Evolutionary conservation across 2,888 invertebrate species (phyloP).

Genomic region (Drosophila borealis): DNA sequence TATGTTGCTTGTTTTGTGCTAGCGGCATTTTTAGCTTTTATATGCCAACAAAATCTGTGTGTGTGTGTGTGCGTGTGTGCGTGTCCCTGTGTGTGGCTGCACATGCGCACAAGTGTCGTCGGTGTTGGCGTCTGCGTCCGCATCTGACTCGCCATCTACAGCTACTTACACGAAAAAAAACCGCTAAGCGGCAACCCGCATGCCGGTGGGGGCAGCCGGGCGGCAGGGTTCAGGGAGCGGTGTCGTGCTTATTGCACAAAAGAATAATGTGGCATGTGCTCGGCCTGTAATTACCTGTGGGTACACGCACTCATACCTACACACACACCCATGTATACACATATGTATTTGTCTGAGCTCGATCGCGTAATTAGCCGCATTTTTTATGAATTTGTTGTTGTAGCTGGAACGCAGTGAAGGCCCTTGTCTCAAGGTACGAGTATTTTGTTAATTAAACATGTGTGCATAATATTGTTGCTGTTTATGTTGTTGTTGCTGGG

Average conservation of each 20-base stretch:
- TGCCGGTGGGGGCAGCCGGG: slow-evolving; percentile 3
- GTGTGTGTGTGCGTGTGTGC: slow-evolving; percentile 13
- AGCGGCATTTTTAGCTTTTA: slow-evolving; percentile 63
- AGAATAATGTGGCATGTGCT: slow-evolving; percentile 81
- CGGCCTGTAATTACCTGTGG: slow-evolving; percentile 66
- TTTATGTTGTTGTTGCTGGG: slow-evolving; percentile 26
- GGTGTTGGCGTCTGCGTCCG: slow-evolving; percentile 49
- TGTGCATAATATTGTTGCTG: slow-evolving; percentile 63
- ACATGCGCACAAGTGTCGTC: slow-evolving; percentile 75
- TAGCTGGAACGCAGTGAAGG: slow-evolving; percentile 55
- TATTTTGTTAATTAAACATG: slow-evolving; percentile 59
- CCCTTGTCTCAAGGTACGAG: slow-evolving; percentile 67
- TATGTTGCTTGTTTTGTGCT: slow-evolving; percentile 65
- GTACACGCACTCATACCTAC: slow-evolving; percentile 35
- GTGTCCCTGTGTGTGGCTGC: slow-evolving; percentile 43
- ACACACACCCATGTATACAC: slow-evolving; percentile 3
- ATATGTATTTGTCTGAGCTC: slow-evolving; percentile 19
- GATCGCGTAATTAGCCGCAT: slow-evolving; percentile 72
- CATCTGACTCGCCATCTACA: slow-evolving; percentile 35
- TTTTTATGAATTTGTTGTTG: slow-evolving; percentile 47
- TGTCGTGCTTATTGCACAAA: slow-evolving; percentile 77
- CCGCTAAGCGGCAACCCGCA: slow-evolving; percentile 44
- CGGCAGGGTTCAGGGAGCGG: slow-evolving; percentile 31
- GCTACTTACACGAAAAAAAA: slow-evolving; percentile 54
- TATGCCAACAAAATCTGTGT: slow-evolving; percentile 41